phyloP scores from a whole-genome alignment of 92 coral and sea anemone genomes.

The Paramuricea clavata region DNA sequence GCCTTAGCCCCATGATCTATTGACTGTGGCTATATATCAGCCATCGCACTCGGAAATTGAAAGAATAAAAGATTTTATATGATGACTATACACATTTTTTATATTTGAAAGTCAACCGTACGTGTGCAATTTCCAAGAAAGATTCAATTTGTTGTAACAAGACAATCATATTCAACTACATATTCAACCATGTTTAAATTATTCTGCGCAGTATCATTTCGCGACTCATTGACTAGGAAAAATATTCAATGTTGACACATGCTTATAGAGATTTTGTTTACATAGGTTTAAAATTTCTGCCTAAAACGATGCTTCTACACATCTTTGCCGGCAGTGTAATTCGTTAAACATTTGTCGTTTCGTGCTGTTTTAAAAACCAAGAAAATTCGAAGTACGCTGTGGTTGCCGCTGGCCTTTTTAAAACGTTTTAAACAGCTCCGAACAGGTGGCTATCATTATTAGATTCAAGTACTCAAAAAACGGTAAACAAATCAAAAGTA shows the following conservation, averaged over 20 bases:
- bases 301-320: neutral
- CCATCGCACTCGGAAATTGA: no score
- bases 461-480: neutral
- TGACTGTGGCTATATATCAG: no score
- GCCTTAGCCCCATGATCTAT: no score
- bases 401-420: no score
- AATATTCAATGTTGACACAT: conserved; percentile 23
- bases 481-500: conserved; percentile 3
- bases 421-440: neutral
- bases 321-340: neutral
- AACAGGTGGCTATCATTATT: neutral
- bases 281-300: neutral
- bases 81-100: no score
- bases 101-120: no score
- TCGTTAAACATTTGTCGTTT: neutral
- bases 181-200: no score
- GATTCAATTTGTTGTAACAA: no score
- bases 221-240: conserved; percentile 14
- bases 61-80: no score
- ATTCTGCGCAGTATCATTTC: no score
- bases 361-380: neutral
- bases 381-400: neutral
- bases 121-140: no score
- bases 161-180: neutral
- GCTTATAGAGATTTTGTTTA: conserved; percentile 15